Conservation (phyloP, 2,113 vertebrate genomes). For the Leptobrachium ailaonicum region DNA sequence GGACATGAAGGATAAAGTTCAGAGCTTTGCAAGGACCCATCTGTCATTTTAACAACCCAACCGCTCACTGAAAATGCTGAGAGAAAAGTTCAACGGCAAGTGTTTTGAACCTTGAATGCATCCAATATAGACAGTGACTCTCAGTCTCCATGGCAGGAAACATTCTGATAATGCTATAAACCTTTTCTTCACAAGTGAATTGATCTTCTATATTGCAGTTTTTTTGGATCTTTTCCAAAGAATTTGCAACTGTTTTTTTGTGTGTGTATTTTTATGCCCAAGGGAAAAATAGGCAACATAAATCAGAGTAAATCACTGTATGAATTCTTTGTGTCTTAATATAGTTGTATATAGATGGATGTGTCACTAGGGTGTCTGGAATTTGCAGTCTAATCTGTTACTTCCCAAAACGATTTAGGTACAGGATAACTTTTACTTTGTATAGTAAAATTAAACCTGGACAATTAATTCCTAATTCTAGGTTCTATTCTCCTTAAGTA, state of each 20-base stretch:
- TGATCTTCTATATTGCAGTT: background rate
- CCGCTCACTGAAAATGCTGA: slow-evolving; percentile 36
- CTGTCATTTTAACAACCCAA: slow-evolving; percentile 43
- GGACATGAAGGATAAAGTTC: slow-evolving; percentile 32
- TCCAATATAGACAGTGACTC: slow-evolving; percentile 20
- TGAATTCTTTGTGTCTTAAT: too few relatives aligned
- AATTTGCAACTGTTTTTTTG: background rate
- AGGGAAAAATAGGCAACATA: too few relatives aligned
- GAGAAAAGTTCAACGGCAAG: slow-evolving; percentile 31
- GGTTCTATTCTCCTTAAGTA: too few relatives aligned
- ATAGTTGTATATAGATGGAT: too few relatives aligned
- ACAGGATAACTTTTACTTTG: too few relatives aligned
- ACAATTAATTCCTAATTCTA: too few relatives aligned
- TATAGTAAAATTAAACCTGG: too few relatives aligned
- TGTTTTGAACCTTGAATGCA: slow-evolving; percentile 33
- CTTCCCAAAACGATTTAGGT: too few relatives aligned
- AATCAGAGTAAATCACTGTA: too few relatives aligned
- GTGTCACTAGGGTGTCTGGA: too few relatives aligned
- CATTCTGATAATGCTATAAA: slow-evolving; percentile 5
- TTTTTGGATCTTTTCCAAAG: background rate
- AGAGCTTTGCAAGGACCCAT: slow-evolving; percentile 38
- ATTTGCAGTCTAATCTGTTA: too few relatives aligned
- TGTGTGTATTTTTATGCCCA: background rate
- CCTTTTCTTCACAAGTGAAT: background rate
- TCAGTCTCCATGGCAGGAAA: background rate